Base-by-base conservation (phyloP, 1,140 invertebrate genomes). In the Pseudomyrmex flavicornis region DNA sequence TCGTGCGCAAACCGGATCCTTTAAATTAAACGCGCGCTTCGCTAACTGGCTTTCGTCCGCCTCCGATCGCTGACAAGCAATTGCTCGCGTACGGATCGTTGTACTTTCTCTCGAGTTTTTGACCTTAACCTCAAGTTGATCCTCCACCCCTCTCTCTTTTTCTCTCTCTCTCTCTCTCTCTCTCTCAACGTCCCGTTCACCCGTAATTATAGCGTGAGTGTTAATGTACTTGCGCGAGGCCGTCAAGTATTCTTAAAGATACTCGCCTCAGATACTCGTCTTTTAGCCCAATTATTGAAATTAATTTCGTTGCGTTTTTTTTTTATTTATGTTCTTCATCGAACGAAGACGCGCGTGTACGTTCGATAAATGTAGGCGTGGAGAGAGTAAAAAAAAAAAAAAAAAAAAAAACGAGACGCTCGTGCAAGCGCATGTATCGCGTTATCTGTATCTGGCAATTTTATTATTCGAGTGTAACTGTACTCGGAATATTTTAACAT, bases 381-480 rank as follows among this genome's bases (percentile, higher is more conserved):
- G 15, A 15, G 1, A 17, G 35, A 17, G 2, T 4, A 13, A 20
- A 12, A 46, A 22, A 56, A 8, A 13, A 20, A 12, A 46, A 22
- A 56, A n/a, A n/a, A n/a, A n/a, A n/a, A n/a, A 46, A 20, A 79
- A 70, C 20, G 5, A 65, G 46, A 5, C 13, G 35, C 35, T 35
- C 5, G 2, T 59, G 35, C 13, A 59, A 35, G 35, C 35, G 13
- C 1, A 9, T 44, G 44, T 59, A 70, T 48, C 56, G 35, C 35
- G 56, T 59, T 72, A 72, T 80, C 76, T 80, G 54, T 68, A 22
- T 63, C 76, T 72, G 54, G 66, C 44, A 17, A 35, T 80, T 80
- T 80, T 59, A 70, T 80, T 72, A 80, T 80, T 80, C 76, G 48
- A 50, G 3, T 35, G 35, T 80, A 80, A 80, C 76, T 59, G 76